Conservation (phyloP, 2,888 invertebrate genomes). For the Crioceris asparagi region DNA sequence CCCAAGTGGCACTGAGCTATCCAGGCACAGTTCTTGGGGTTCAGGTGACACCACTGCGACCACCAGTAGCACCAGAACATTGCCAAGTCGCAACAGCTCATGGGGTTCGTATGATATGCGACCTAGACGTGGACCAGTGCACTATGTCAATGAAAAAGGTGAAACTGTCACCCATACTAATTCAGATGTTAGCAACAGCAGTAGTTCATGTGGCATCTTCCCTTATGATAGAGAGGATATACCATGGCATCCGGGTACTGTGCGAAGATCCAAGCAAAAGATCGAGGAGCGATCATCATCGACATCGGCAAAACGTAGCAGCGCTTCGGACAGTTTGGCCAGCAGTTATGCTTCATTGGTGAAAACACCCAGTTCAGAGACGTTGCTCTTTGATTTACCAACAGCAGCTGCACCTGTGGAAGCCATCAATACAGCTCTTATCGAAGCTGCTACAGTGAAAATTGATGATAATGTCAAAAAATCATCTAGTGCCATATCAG, state of each 20-base stretch:
- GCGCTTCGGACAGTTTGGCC: slow-evolving; percentile 15
- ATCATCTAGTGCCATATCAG: slow-evolving; percentile 54
- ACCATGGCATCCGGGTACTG: slow-evolving; percentile 58
- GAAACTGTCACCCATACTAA: slow-evolving; percentile 23
- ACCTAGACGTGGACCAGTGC: slow-evolving; percentile 30
- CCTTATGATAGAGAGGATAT: slow-evolving; percentile 50
- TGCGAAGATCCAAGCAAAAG: slow-evolving; percentile 58
- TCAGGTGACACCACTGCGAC: slow-evolving; percentile 46
- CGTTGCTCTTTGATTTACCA: slow-evolving; percentile 25
- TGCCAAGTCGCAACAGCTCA: slow-evolving; percentile 58
- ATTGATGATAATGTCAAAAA: no score
- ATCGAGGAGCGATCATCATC: no score
- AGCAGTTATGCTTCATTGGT: slow-evolving; percentile 19
- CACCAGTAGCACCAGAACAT: slow-evolving; percentile 46
- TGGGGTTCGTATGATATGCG: slow-evolving; percentile 62
- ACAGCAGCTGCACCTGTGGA: background rate
- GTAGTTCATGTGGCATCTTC: slow-evolving; percentile 40
- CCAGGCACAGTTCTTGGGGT: slow-evolving; percentile 75
- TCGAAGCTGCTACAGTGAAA: slow-evolving; percentile 20
- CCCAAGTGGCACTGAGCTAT: slow-evolving; percentile 49
- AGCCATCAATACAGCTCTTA: slow-evolving; percentile 24
- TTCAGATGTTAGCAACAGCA: slow-evolving; percentile 21
- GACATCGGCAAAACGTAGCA: slow-evolving; percentile 31
- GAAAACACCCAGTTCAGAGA: slow-evolving; percentile 35
- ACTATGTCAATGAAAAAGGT: slow-evolving; percentile 33